Conservation (phyloP, 2,888 invertebrate species). For the Dasysyrphus albostriatus region DNA sequence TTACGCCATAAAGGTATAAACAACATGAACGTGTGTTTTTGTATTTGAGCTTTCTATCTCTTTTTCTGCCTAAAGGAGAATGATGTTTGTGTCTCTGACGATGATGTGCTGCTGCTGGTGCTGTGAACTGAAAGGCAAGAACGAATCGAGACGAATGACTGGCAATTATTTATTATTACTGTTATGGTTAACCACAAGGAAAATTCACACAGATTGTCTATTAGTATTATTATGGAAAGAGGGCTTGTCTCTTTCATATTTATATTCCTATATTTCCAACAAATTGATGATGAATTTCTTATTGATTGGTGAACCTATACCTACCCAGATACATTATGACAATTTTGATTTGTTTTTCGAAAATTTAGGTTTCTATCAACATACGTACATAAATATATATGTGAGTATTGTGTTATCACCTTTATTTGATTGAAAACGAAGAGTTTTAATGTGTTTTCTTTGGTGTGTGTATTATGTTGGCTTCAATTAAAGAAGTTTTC, state of each 20-base stretch:
- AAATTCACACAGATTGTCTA: conserved; percentile 69
- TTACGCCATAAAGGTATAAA: conserved; percentile 55
- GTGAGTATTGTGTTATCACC: conserved; percentile 37
- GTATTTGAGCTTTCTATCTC: conserved; percentile 37
- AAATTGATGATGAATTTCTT: conserved; percentile 65
- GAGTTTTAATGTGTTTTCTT: not conserved
- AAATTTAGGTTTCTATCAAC: not conserved
- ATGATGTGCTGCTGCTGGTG: not conserved
- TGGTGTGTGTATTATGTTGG: not conserved
- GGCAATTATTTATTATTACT: conserved; percentile 73
- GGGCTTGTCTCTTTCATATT: conserved; percentile 9
- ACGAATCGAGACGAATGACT: conserved; percentile 49
- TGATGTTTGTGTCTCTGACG: conserved; percentile 9
- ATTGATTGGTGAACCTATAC: conserved; percentile 57
- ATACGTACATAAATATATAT: not conserved
- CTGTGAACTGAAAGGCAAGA: conserved; percentile 17
- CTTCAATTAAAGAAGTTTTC: conserved; percentile 28
- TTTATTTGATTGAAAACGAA: conserved; percentile 48
- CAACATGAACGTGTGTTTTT: conserved; percentile 49
- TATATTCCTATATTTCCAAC: not conserved
- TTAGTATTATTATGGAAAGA: conserved; percentile 26
- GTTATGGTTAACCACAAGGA: conserved; percentile 67
- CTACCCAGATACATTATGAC: conserved; percentile 29
- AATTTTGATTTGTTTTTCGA: conserved; percentile 50
- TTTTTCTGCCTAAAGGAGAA: not conserved